A percentile compares a stretch with the other conserved stretches of the same genome.
Evolutionary conservation across 1,140 invertebrate genomes (phyloP).

Genomic region (Leptopilina boulardi): DNA sequence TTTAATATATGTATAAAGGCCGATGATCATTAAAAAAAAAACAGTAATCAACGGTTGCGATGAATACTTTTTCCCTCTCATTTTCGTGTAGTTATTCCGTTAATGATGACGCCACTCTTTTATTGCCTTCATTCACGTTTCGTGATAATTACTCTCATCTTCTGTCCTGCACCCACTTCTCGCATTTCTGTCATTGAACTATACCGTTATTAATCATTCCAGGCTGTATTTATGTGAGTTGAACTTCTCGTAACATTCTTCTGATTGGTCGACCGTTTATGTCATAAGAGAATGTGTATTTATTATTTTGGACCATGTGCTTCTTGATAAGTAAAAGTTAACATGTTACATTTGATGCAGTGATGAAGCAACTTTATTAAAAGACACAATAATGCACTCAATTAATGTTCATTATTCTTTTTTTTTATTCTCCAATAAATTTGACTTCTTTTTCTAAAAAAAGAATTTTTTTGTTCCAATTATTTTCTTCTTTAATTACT

Average conservation of each 20-base stretch:
- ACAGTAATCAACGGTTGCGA: background rate
- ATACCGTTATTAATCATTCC: background rate
- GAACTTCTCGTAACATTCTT: slow-evolving; percentile 30
- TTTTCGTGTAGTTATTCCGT: slow-evolving; percentile 44
- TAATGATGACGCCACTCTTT: slow-evolving; percentile 58
- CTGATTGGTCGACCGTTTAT: background rate
- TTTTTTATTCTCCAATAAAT: too few species aligned
- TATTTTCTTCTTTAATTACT: too few species aligned
- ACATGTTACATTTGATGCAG: background rate
- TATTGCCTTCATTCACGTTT: slow-evolving; percentile 55
- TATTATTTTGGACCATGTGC: background rate
- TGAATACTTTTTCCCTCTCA: slow-evolving; percentile 37
- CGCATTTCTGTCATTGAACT: slow-evolving; percentile 43
- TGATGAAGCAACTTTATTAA: too few species aligned
- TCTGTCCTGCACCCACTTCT: slow-evolving; percentile 37
- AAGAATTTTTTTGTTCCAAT: too few species aligned
- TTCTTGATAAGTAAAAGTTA: background rate
- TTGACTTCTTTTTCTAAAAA: too few species aligned
- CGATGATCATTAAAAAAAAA: background rate
- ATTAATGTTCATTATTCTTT: too few species aligned
- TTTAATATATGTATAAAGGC: background rate
- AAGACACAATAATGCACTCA: too few species aligned
- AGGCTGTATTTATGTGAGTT: slow-evolving; percentile 30
- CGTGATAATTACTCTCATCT: slow-evolving; percentile 58
- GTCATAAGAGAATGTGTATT: background rate